Base-by-base conservation (phyloP, 2,888 invertebrate species). In the Frankliniella fusca region DNA sequence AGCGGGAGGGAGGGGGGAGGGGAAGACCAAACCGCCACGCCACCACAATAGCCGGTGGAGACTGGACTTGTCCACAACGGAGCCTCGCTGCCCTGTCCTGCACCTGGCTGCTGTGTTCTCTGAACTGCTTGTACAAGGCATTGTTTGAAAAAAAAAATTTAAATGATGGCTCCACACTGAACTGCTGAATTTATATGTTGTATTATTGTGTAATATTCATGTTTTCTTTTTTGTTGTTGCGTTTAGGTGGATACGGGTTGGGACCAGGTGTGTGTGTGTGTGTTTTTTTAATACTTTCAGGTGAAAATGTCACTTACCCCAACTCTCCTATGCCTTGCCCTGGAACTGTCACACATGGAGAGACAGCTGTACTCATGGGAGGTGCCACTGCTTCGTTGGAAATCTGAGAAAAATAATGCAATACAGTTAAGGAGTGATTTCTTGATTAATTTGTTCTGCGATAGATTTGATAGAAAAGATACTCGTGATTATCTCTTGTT, bases 301-400 rank as follows among this genome's bases (percentile, higher is more conserved):
- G 61, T 80, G 27, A 50, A 80, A 82, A 27, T 48, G 81, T 65
- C 82, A 89, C 91, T 90, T 87, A 92, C 92, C 91, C 90, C 84
- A 76, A 27, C 12, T 91, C 91, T 0, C 90, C 90, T 0, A 91
- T 90, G 83, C 90, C 90, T 0, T 90, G 89, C 10, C 90, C 90
- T 1, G 89, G 88, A 0, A 89, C 89, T 9, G 70, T 27, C 23
- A 27, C 70, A 76, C 23, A 27, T 10, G 70, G 70, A 65, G 90
- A 88, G 83, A 90, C 86, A 27, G 90, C 90, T 1, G 90, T 80
- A 48, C 80, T 65, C 15, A 83, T 90, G 48, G 91, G 90, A 82
- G 90, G 90, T 88, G 91, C 88, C 83, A 92, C 85, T 0, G 91
- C 91, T 84, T 92, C 92, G 85, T 90, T 90, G 28, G 92, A 90